phyloP scores from a whole-genome alignment of 1,140 invertebrate species.

The Listronotus bonariensis region DNA sequence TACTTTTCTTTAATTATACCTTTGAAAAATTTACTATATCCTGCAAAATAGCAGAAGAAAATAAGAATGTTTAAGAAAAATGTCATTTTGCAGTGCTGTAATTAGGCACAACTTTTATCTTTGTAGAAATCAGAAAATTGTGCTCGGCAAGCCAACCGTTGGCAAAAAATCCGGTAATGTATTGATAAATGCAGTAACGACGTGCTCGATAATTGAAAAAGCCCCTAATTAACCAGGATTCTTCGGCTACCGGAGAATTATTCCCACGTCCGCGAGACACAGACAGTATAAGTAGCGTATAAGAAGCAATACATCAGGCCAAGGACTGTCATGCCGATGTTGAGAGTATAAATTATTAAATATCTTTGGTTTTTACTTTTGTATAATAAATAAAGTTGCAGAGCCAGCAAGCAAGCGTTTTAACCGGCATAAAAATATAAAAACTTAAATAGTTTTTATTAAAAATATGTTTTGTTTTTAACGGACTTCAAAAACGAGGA shows the following conservation, averaged over 20 bases:
- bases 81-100: conserved; percentile 30
- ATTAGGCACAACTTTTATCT: conserved; percentile 42
- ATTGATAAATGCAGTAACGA: conserved; percentile 45
- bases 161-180: conserved; percentile 40
- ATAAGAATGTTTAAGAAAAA: conserved; percentile 34
- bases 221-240: conserved; percentile 49
- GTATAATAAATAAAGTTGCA: too few relatives aligned
- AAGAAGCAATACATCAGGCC: conserved; percentile 9
- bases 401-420: too few relatives aligned
- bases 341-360: too few relatives aligned
- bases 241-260: conserved; percentile 44
- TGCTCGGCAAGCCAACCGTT: conserved; percentile 21
- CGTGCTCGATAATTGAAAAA: conserved; percentile 46
- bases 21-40: too few relatives aligned
- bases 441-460: too few relatives aligned
- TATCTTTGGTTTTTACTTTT: too few relatives aligned
- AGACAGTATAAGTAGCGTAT: conserved; percentile 17
- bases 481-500: too few relatives aligned
- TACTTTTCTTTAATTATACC: too few relatives aligned
- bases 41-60: conserved; percentile 9
- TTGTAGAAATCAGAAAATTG: conserved; percentile 42
- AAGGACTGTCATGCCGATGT: not conserved
- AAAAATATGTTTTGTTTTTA: too few relatives aligned
- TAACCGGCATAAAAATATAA: too few relatives aligned
- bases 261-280: conserved; percentile 40